A percentile compares a stretch with the other conserved stretches of the same genome.
These are phyloP conservation scores for Hormiphora californensis DNA, from an alignment of 37 sponge, comb jelly and placozoan genomes.

Conservation along the genomic window DNA sequence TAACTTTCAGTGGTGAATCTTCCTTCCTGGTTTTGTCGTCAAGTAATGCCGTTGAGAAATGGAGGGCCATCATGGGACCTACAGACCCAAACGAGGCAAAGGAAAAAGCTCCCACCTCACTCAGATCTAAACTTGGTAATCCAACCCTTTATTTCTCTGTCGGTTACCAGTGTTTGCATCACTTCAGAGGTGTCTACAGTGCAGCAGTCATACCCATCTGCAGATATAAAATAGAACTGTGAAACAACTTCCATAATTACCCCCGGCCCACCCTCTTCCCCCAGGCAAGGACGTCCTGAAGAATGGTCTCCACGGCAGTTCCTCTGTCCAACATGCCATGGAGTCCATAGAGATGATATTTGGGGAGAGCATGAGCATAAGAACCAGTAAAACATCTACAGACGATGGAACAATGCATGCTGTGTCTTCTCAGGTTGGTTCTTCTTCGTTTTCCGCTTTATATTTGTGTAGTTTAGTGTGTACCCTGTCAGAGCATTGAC, in stretches of 20 bases:
- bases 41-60: constrained; percentile 40
- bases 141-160: not conserved
- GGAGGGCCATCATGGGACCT: constrained; percentile 33
- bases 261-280: too few species aligned
- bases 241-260: too few species aligned
- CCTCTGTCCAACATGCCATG: constrained; percentile 23
- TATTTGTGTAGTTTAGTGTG: too few species aligned
- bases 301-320: constrained; percentile 51
- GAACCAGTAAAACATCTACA: too few species aligned
- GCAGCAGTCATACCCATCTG: not conserved
- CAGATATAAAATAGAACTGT: not conserved
- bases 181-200: not conserved
- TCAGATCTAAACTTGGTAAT: constrained; percentile 7
- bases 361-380: not conserved
- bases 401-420: too few species aligned
- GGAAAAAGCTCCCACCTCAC: not conserved
- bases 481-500: too few species aligned
- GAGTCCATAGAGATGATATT: constrained; percentile 24
- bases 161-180: not conserved
- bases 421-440: too few species aligned
- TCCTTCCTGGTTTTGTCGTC: constrained; percentile 30
- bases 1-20: constrained; percentile 40
- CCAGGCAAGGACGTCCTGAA: constrained; percentile 42
- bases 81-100: constrained; percentile 21
- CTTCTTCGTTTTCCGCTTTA: too few species aligned